Evolutionary conservation across 23 tunicate genomes (phyloP).

Genomic region (Phallusia fumigata): DNA sequence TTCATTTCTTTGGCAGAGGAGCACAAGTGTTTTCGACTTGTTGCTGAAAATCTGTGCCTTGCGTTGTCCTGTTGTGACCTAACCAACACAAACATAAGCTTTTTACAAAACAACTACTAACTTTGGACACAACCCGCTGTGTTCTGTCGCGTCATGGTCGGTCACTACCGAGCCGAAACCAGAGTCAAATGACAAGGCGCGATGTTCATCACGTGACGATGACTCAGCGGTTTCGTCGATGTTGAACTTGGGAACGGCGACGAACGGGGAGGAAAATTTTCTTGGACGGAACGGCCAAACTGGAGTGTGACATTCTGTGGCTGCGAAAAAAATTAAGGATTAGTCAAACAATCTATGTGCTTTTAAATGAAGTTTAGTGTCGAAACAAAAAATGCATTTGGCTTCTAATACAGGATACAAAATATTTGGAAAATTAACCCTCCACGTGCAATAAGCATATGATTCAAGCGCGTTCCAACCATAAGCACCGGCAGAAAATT

Average conservation of each 20-base stretch:
- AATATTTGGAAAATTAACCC: too few relatives aligned
- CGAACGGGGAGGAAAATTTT: conserved; percentile 61
- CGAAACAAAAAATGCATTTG: too few relatives aligned
- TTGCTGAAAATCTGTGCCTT: too few relatives aligned
- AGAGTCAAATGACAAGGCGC: conserved; percentile 27
- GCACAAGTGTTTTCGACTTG: too few relatives aligned
- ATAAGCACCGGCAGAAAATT: too few relatives aligned
- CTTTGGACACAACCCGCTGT: conserved; percentile 46
- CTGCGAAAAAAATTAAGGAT: background rate
- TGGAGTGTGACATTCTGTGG: conserved; percentile 24
- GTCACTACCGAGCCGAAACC: conserved; percentile 42
- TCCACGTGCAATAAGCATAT: too few relatives aligned
- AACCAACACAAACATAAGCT: background rate
- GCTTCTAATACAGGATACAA: too few relatives aligned
- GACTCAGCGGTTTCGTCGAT: conserved; percentile 24
- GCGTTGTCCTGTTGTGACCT: too few relatives aligned
- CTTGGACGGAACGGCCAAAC: conserved; percentile 49
- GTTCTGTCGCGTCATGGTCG: conserved; percentile 14
- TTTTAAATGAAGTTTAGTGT: too few relatives aligned
- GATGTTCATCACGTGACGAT: conserved; percentile 11
- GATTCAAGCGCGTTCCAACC: too few relatives aligned
- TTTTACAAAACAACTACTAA: background rate
- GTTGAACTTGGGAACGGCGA: conserved; percentile 8
- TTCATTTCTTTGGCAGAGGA: too few relatives aligned
- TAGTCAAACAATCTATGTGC: too few relatives aligned